Percentiles rank a stretch among this genome's conserved stretches.
Evolutionary conservation across 2,888 invertebrate genomes (phyloP).

Genomic region (Thyatira batis): DNA sequence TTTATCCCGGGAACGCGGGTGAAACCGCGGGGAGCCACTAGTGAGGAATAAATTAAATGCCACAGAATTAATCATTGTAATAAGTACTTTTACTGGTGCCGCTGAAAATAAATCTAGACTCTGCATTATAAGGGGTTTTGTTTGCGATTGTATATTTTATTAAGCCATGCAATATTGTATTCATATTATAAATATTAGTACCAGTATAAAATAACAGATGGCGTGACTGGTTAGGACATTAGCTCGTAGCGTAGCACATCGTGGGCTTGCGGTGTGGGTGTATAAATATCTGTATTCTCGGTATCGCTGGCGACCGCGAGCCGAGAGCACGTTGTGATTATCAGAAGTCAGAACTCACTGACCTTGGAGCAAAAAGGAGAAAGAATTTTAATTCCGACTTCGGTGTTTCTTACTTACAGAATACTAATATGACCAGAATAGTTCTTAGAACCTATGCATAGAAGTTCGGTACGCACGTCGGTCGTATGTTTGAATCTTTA

Average conservation of each 20-base stretch:
- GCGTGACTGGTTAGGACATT: slow-evolving; percentile 38
- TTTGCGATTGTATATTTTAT: neutral
- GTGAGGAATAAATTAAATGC: too few relatives aligned
- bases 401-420: slow-evolving; percentile 58
- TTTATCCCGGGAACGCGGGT: too few relatives aligned
- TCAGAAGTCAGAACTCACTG: slow-evolving; percentile 69
- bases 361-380: slow-evolving; percentile 77
- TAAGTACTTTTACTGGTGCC: too few relatives aligned
- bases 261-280: slow-evolving; percentile 41
- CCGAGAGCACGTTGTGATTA: slow-evolving; percentile 58
- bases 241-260: slow-evolving; percentile 17
- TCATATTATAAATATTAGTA: slow-evolving; percentile 18
- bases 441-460: slow-evolving; percentile 42
- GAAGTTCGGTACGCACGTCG: neutral
- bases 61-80: too few relatives aligned
- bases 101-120: too few relatives aligned
- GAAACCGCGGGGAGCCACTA: too few relatives aligned
- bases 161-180: neutral
- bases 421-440: slow-evolving; percentile 58
- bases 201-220: slow-evolving; percentile 46
- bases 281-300: slow-evolving; percentile 62
- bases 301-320: slow-evolving; percentile 41
- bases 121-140: too few relatives aligned
- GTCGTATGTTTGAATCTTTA: neutral
- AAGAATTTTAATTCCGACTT: slow-evolving; percentile 68